phyloP scores from a whole-genome alignment of 1,140 invertebrate genomes.

The Drosophila eugracilis region DNA sequence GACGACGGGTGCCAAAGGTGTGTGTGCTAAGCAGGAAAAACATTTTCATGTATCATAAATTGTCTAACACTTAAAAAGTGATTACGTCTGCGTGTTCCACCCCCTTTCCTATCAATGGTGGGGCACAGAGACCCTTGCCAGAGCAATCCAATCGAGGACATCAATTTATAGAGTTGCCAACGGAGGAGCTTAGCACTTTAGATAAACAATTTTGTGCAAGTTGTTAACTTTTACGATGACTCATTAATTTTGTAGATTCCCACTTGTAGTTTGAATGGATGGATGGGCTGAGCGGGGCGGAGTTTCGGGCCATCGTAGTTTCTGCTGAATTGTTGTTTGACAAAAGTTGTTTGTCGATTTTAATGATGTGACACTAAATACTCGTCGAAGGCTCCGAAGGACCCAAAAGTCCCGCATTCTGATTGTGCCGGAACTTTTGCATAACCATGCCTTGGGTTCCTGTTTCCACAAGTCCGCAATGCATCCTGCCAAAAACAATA shows the following conservation, averaged over 20 bases:
- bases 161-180: conserved; percentile 64
- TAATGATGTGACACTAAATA: conserved; percentile 68
- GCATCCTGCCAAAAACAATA: conserved; percentile 28
- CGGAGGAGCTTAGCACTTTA: conserved; percentile 66
- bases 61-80: conserved; percentile 83
- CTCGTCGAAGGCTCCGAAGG: conserved; percentile 9
- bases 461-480: conserved; percentile 11
- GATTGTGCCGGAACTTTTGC: conserved; percentile 8
- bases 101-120: neutral
- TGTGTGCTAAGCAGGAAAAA: conserved; percentile 45
- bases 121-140: conserved; percentile 3
- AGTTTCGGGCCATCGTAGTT: conserved; percentile 35
- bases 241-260: conserved; percentile 78
- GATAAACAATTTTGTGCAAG: conserved; percentile 83
- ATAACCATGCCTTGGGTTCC: conserved; percentile 22
- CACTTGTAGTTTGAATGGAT: conserved; percentile 49
- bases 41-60: conserved; percentile 84
- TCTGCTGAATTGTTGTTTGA: conserved; percentile 72
- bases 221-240: conserved; percentile 84
- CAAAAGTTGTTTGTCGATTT: conserved; percentile 66
- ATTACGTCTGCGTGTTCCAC: conserved; percentile 73
- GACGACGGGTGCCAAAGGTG: conserved; percentile 18
- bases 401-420: neutral
- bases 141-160: conserved; percentile 67
- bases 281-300: no score